Evolutionary conservation across 2,113 vertebrate species (phyloP), one percentile per base, ranked within the genome.

Genomic region (Thamnaconus septentrionalis): DNA sequence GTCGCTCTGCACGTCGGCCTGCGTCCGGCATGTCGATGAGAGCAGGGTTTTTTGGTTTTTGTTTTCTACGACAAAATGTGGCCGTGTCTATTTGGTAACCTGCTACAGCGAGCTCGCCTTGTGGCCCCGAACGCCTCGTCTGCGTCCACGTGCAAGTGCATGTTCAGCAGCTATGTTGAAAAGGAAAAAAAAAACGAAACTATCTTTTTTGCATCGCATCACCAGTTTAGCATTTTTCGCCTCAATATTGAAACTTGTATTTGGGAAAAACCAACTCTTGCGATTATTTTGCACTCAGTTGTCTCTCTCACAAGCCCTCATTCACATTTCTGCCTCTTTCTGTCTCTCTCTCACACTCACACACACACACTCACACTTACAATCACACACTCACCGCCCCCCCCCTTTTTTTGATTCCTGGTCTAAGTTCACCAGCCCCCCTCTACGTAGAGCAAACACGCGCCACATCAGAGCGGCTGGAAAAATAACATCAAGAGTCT

Each of bases 21-120:
- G 73, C 5, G 6, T 45, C 63, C 53, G 53, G 41, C 51, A 64
- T 73, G 55, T 12, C 71, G 75, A 76, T 78, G 76, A 74, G 80
- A 31, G 18, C 76, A 78, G 71, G 61, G 75, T 71, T 71, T 62
- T 64, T 72, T 54, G 50, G 58, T 52, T 51, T 62, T 42, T 68
- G 69, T 60, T 61, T 69, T 66, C 70, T 64, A 76, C 66, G 61
- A 55, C 78, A 56, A 75, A 78, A 70, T 67, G 75, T 85, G 77
- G 80, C 18, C 18, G 18, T 31, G 18, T 31, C 18, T 31, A 31
- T 31, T 31, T 31, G 18, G 18, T 31, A 31, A 31, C 18, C 18
- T 31, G 18, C 18, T 31, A 31, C 18, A 31, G 18, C 2, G 18
- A 31, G 18, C 18, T 31, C 18, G 18, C 2, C 18, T 31, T 31